phyloP scores from a whole-genome alignment of 2,113 vertebrate species.

The Nannobrachium achirus region DNA sequence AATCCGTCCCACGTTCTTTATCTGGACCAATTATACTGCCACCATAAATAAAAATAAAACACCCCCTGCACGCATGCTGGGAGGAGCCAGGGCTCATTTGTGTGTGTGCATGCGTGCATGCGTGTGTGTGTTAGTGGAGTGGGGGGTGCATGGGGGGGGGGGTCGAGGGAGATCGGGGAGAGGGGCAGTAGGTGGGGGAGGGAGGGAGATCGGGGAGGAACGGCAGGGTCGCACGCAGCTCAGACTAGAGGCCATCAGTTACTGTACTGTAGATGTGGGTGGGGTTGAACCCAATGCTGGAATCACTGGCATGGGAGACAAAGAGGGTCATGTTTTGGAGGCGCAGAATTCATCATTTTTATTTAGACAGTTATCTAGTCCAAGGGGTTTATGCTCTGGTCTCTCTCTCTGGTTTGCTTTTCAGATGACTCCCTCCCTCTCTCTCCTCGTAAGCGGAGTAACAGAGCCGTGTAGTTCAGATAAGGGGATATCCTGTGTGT shows the following conservation, averaged over 20 bases:
- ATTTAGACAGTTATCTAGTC: conserved; percentile 46
- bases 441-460: not conserved
- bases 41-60: conserved; percentile 74
- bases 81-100: conserved; percentile 50
- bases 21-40: conserved; percentile 48
- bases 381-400: not conserved
- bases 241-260: too few species aligned
- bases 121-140: not conserved
- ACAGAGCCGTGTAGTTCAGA: too few species aligned
- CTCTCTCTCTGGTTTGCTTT: not conserved
- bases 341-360: conserved; percentile 53
- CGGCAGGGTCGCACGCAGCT: too few species aligned
- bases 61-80: conserved; percentile 27
- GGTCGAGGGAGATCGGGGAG: not conserved
- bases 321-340: not conserved
- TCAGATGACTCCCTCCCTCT: not conserved
- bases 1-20: conserved; percentile 45
- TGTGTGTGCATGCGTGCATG: conserved; percentile 13
- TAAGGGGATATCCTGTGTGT: too few species aligned
- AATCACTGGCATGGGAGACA: conserved; percentile 25
- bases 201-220: not conserved
- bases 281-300: conserved; percentile 16
- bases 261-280: not conserved
- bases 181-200: not conserved
- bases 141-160: conserved; percentile 2